Evolutionary conservation across 2,888 invertebrate species (phyloP).

Genomic region (Anagyrus pseudococci): DNA sequence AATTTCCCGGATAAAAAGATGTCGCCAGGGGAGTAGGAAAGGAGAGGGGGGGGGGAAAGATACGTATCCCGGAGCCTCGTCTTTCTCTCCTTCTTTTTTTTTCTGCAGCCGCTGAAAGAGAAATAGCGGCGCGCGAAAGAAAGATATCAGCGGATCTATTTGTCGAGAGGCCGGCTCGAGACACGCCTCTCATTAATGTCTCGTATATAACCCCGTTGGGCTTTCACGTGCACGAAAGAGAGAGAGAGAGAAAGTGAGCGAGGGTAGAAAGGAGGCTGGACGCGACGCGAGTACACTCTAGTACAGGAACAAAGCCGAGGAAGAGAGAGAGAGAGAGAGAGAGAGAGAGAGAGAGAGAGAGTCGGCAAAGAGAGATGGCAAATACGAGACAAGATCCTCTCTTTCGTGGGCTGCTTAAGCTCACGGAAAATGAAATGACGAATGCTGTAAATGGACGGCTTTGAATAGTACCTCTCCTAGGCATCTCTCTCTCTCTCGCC

Average conservation of each 20-base stretch:
- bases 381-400: conserved; percentile 55
- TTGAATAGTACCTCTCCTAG: conserved; percentile 35
- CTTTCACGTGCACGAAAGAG: conserved; percentile 50
- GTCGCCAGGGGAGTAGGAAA: conserved; percentile 8
- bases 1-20: conserved; percentile 37
- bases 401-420: no score
- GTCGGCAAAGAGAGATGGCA: conserved; percentile 54
- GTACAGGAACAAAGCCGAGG: not conserved
- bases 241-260: not conserved
- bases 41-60: not conserved
- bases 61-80: not conserved
- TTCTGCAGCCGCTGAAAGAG: conserved; percentile 11
- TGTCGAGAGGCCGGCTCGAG: conserved; percentile 52
- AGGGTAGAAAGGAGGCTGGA: no score
- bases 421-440: conserved; percentile 48
- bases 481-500: conserved; percentile 34
- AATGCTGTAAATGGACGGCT: conserved; percentile 40
- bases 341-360: conserved; percentile 1
- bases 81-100: not conserved
- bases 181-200: conserved; percentile 52
- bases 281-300: no score
- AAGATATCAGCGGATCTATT: conserved; percentile 58
- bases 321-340: not conserved
- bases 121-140: no score
- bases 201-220: conserved; percentile 51